Evolutionary conservation across 2,888 invertebrate genomes (phyloP), one percentile per base, ranked within the genome.

Genomic region (Scelioninae gen. 1): DNA sequence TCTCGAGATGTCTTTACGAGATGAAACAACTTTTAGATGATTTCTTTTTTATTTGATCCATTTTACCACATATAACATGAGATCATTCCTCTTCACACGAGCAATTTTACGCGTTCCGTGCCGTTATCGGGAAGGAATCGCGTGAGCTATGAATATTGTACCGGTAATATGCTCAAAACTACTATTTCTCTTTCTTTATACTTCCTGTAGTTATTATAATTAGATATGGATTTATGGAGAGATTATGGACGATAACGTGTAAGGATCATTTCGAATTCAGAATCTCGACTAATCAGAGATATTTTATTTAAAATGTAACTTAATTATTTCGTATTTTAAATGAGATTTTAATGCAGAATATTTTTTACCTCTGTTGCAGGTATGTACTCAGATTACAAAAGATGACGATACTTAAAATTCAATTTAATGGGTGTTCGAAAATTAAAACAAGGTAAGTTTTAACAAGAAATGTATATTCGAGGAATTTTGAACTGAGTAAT

Each of bases 1-100:
- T 80, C 66, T 80, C 74, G 62, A 62, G 68, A 68, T 74, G 68
- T 68, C 55, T 74, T 80, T 68, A 66, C 68, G 13, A 62, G 60
- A 68, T 65, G 68, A 80, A 74, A 74, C 47, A 74, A 80, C 74
- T 62, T 79, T 72, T 56, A 47, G 47, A 74, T 62, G 68, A 80
- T 80, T 65, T 68, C 60, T 72, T 74, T 66, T 38, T 53, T 49
- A 55, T 55, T 77, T 66, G 65, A 74, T 68, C 63, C 58, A 74
- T 79, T 79, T 74, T 60, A 62, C 23, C 23, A 31, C 60, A 45
- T 62, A 43, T 69, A 47, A 49, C 58, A 40, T 40, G 53, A 32
- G 71, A 51, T 29, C 43, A 47, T 38, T 49, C 53, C 43, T 40
- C 16, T 38, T 60, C 60, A 31, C 45, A 10, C n/a, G 56, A 75